Conservation (phyloP, 2,113 vertebrate genomes). For the Phainopepla nitens region DNA sequence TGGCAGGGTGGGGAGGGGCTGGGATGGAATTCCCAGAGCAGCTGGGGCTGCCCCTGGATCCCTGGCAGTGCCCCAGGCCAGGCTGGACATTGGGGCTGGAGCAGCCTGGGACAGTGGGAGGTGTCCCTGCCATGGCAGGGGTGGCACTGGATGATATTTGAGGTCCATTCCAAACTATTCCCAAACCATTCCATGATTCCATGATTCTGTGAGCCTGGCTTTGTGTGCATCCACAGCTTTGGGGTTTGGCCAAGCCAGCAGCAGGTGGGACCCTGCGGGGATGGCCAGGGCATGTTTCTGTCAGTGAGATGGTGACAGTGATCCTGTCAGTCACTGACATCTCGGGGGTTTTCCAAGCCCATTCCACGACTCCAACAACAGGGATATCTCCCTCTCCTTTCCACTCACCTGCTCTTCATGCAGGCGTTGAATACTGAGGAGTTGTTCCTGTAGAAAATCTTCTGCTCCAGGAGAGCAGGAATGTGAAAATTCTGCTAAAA, state of each 20-base stretch:
- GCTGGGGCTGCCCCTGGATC: neutral
- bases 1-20: neutral
- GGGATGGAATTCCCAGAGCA: rapidly evolving
- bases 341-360: neutral
- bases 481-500: neutral
- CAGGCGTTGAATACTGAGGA: neutral
- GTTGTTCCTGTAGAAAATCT: neutral
- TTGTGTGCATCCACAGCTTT: neutral
- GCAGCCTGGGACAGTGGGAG: rapidly evolving
- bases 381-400: neutral
- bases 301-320: rapidly evolving
- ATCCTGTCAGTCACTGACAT: neutral
- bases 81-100: no score
- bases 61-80: neutral
- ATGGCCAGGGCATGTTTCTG: neutral
- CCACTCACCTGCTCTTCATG: neutral
- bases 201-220: neutral
- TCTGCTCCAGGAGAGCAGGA: neutral
- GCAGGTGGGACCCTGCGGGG: neutral
- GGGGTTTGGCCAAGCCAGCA: neutral
- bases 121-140: neutral
- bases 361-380: neutral
- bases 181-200: neutral
- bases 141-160: rapidly evolving
- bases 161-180: rapidly evolving